These are phyloP conservation scores for Pocota personata DNA, from an alignment of 2,888 invertebrate genomes.

Conservation along the genomic window DNA sequence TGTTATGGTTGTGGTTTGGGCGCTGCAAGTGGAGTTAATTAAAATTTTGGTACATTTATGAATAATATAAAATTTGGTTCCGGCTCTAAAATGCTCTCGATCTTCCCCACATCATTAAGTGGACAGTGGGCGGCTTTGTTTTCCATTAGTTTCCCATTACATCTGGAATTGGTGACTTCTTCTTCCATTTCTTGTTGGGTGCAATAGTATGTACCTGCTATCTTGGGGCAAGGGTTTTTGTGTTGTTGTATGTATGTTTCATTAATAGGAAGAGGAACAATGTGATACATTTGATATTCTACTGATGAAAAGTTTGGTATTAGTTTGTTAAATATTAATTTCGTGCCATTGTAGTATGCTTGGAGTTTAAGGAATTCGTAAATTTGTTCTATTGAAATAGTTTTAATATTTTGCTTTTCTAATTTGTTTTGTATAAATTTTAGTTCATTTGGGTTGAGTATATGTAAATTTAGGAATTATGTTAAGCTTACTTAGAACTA, in stretches of 20 bases:
- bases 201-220: constrained; percentile 9
- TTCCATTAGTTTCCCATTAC: background rate
- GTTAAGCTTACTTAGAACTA: no score
- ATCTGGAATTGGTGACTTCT: background rate
- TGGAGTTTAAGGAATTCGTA: background rate
- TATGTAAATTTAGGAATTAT: no score
- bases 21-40: constrained; percentile 39
- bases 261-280: no score
- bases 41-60: constrained; percentile 19
- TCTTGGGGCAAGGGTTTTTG: background rate
- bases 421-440: background rate
- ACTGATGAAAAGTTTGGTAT: background rate
- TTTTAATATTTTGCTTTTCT: no score
- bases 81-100: background rate
- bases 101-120: background rate
- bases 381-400: background rate
- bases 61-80: background rate
- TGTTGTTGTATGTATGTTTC: background rate
- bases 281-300: no score
- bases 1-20: background rate
- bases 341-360: background rate
- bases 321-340: no score
- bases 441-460: background rate
- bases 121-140: no score
- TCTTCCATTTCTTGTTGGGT: background rate